Evolutionary conservation across 2,888 invertebrate genomes (phyloP).

Genomic region (Copidosoma aretas): DNA sequence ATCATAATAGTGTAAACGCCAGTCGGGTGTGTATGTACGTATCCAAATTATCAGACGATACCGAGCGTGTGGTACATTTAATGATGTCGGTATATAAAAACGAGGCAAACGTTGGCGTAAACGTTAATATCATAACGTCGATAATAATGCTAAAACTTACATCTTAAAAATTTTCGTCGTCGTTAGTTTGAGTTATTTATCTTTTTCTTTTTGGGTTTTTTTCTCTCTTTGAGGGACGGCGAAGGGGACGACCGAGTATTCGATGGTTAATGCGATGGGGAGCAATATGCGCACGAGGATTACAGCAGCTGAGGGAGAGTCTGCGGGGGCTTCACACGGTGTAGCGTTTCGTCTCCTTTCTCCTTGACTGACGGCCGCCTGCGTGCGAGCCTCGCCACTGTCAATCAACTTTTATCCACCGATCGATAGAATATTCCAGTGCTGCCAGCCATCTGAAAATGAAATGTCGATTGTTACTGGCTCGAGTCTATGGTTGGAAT

Average conservation of each 20-base stretch:
- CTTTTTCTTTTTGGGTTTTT: conserved; percentile 6
- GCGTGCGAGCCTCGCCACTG: conserved; percentile 37
- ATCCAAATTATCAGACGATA: conserved; percentile 27
- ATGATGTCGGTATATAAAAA: conserved; percentile 18
- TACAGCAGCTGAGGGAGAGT: not conserved
- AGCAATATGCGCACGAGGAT: not conserved
- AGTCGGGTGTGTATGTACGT: conserved; percentile 9
- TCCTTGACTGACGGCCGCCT: conserved; percentile 6
- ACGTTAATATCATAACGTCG: conserved; percentile 31
- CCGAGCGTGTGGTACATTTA: conserved; percentile 1
- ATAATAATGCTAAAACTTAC: conserved; percentile 36
- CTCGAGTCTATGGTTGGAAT: no score
- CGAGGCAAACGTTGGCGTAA: conserved; percentile 38
- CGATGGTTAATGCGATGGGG: not conserved
- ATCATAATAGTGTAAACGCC: conserved; percentile 21
- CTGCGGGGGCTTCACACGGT: conserved; percentile 8
- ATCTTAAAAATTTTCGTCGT: conserved; percentile 25
- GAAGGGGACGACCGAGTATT: conserved; percentile 19
- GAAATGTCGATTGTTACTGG: no score
- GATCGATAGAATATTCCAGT: conserved; percentile 91
- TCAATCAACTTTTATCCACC: conserved; percentile 86
- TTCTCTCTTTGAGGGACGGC: conserved; percentile 20
- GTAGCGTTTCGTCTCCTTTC: conserved; percentile 13
- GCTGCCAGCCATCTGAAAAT: conserved; percentile 87
- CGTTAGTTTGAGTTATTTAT: conserved; percentile 24